Percentiles rank a stretch among this genome's conserved stretches.
These are phyloP conservation scores for Hirtodrosophila duncani DNA, from an alignment of 2,888 invertebrate species.

Conservation along the genomic window DNA sequence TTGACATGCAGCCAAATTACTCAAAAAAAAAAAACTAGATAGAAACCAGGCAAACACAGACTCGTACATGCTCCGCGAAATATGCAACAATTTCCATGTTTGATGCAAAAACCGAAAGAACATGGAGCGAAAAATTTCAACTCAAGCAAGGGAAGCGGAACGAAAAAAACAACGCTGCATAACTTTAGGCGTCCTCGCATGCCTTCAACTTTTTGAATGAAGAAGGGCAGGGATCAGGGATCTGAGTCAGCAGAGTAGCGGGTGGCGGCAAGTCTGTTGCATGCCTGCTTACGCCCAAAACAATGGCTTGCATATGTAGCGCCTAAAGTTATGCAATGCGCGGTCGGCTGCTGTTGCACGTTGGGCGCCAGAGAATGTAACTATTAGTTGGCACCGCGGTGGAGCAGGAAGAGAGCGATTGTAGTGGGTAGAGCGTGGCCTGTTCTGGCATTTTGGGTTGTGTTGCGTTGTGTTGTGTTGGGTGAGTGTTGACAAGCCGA, in stretches of 20 bases:
- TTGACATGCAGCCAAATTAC: too few relatives aligned
- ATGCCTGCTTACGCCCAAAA: constrained; percentile 54
- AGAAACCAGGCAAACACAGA: too few relatives aligned
- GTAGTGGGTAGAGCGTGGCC: neutral
- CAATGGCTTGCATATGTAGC: constrained; percentile 50
- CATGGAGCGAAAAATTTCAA: constrained; percentile 31
- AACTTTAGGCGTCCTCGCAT: constrained; percentile 59
- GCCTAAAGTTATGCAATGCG: constrained; percentile 59
- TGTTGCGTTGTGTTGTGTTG: too few relatives aligned
- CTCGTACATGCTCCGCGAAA: constrained; percentile 62
- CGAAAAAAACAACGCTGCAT: constrained; percentile 38
- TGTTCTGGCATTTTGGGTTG: too few relatives aligned
- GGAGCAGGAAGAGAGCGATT: constrained; percentile 18
- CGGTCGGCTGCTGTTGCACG: constrained; percentile 13
- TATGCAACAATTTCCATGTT: constrained; percentile 60
- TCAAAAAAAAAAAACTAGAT: too few relatives aligned
- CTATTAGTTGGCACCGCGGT: constrained; percentile 66
- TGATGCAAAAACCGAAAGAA: constrained; percentile 5
- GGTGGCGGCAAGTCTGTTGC: constrained; percentile 44
- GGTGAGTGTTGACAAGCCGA: constrained; percentile 61
- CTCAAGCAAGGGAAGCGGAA: neutral
- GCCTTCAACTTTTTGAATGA: constrained; percentile 44
- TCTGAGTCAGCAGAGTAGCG: too few relatives aligned
- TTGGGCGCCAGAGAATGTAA: constrained; percentile 55
- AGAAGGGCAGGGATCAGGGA: neutral